Percentiles rank a stretch among this genome's conserved stretches.
Conservation (phyloP, 2,888 invertebrate genomes). For the Linnaemya tessellans region DNA sequence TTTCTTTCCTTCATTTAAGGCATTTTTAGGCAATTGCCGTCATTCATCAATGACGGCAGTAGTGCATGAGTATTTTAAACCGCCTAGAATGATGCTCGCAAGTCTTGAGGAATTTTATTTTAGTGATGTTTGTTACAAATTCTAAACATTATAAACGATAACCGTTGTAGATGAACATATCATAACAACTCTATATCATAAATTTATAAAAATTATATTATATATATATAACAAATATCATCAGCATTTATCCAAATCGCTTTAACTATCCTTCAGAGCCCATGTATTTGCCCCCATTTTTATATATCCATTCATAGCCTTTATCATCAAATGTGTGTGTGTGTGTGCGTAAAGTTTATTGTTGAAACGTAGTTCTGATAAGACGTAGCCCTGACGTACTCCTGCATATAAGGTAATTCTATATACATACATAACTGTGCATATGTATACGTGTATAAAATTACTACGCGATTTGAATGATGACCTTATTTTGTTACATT, state of each 20-base stretch:
- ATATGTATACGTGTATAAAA: constrained; percentile 62
- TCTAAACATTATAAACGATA: constrained; percentile 5
- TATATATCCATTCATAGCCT: constrained; percentile 46
- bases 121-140: constrained; percentile 16
- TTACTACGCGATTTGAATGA: constrained; percentile 60
- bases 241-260: constrained; percentile 56
- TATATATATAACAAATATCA: constrained; percentile 36
- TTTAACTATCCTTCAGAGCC: constrained; percentile 61
- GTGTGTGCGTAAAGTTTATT: constrained; percentile 65
- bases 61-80: constrained; percentile 29
- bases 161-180: constrained; percentile 44
- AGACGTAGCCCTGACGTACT: constrained; percentile 67
- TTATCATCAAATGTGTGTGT: constrained; percentile 43
- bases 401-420: constrained; percentile 57
- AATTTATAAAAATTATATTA: constrained; percentile 20
- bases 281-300: constrained; percentile 45
- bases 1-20: background rate
- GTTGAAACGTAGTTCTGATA: constrained; percentile 73
- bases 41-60: background rate
- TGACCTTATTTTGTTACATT: constrained; percentile 60
- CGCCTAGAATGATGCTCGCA: constrained; percentile 22
- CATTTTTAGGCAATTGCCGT: no score
- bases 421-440: constrained; percentile 58
- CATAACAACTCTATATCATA: constrained; percentile 48
- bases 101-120: constrained; percentile 17